phyloP scores from a whole-genome alignment of 2,888 invertebrate genomes.

The Gerosis bhagava region DNA sequence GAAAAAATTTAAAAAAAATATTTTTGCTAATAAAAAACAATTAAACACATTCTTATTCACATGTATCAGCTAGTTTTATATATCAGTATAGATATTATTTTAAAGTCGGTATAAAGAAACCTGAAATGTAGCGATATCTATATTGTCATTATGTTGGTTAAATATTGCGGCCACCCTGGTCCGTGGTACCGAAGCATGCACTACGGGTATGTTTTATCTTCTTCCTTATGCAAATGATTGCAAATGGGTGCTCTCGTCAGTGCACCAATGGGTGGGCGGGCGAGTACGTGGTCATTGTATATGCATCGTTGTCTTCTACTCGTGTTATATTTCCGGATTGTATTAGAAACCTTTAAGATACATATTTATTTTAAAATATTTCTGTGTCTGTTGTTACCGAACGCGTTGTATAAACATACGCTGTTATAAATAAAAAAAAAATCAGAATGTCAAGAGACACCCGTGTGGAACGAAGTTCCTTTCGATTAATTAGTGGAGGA shows the following conservation, averaged over 20 bases:
- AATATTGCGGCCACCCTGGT: constrained; percentile 48
- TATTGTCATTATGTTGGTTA: constrained; percentile 35
- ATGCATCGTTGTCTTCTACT: constrained; percentile 39
- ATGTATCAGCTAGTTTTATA: too few species aligned
- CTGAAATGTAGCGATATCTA: too few species aligned
- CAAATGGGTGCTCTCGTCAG: constrained; percentile 57
- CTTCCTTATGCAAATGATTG: constrained; percentile 73
- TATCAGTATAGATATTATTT: too few species aligned
- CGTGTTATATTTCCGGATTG: constrained; percentile 25
- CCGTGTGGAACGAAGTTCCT: too few species aligned
- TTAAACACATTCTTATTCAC: too few species aligned
- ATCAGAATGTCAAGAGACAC: too few species aligned
- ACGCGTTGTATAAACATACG: too few species aligned
- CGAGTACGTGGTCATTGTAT: constrained; percentile 27
- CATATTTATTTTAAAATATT: background rate
- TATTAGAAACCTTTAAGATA: background rate
- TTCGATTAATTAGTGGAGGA: too few species aligned
- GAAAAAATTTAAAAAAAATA: too few species aligned
- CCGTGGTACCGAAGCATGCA: constrained; percentile 41
- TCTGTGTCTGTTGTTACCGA: background rate
- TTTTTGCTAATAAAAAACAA: too few species aligned
- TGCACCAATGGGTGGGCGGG: constrained; percentile 17
- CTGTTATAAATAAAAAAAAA: too few species aligned
- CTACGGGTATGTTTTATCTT: constrained; percentile 53
- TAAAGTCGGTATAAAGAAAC: constrained; percentile 23